Evolutionary conservation across 2,113 vertebrate species (phyloP).

Genomic region (Ceyx melanurus): DNA sequence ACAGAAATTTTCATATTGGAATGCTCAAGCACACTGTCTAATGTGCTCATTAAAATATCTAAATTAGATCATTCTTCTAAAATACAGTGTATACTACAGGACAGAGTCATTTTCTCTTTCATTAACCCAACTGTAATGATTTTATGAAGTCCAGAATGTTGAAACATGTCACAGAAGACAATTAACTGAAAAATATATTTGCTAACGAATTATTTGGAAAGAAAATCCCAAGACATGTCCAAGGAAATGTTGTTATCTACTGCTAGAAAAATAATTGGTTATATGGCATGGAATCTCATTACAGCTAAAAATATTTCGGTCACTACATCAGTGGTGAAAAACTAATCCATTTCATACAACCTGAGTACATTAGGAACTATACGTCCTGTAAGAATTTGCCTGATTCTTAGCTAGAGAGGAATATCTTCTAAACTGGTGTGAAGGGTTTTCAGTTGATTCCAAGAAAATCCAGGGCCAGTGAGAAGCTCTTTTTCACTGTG

Average conservation of each 20-base stretch:
- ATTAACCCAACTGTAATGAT: neutral
- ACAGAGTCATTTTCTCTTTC: neutral
- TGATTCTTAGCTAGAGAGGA: neutral
- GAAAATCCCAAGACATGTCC: neutral
- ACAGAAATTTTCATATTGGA: neutral
- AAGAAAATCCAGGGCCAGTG: neutral
- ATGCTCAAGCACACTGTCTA: neutral
- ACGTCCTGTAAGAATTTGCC: neutral
- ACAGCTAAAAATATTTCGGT: neutral
- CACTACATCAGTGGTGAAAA: neutral
- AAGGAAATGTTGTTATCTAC: neutral
- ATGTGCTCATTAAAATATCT: slow-evolving; percentile 1
- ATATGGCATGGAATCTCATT: neutral
- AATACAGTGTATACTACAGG: neutral
- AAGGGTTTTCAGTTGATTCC: neutral
- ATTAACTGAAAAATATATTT: neutral
- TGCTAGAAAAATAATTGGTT: neutral
- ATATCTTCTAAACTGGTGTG: neutral
- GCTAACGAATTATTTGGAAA: neutral
- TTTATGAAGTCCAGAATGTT: neutral
- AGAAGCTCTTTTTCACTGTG: neutral
- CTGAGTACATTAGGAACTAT: neutral
- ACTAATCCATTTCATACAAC: neutral
- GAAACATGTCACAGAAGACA: neutral
- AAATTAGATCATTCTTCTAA: slow-evolving; percentile 4